Percentiles rank a stretch among this genome's conserved stretches.
Conservation (phyloP, 2,888 invertebrate genomes). For the Scaptodrosophila latifasciaeformis region DNA sequence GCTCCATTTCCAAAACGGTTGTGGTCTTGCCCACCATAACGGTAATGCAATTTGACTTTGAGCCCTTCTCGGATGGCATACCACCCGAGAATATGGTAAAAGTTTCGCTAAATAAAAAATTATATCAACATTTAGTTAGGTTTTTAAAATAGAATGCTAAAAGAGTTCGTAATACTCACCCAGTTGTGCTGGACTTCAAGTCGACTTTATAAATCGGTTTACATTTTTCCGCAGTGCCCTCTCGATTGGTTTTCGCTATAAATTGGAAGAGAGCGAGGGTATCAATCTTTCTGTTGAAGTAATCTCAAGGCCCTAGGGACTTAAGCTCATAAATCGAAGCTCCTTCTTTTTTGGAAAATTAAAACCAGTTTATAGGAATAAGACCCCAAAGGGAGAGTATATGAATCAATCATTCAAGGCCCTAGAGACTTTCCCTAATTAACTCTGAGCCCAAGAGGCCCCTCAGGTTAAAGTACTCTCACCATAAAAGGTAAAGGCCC, state of each 20-base stretch:
- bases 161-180: slow-evolving; percentile 39
- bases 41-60: slow-evolving; percentile 94
- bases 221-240: slow-evolving; percentile 94
- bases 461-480: no score
- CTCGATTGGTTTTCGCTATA: slow-evolving; percentile 87
- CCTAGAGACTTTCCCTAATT: no score
- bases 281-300: slow-evolving; percentile 2
- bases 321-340: slow-evolving; percentile 6
- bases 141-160: no score
- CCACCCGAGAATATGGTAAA: slow-evolving; percentile 98
- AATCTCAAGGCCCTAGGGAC: no score
- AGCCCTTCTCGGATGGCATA: slow-evolving; percentile 91
- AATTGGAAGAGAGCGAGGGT: slow-evolving; percentile 77
- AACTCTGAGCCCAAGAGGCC: no score
- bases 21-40: slow-evolving; percentile 97
- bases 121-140: neutral
- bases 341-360: slow-evolving; percentile 8
- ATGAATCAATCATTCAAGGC: neutral
- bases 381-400: slow-evolving; percentile 1
- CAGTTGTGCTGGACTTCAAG: slow-evolving; percentile 89
- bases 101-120: slow-evolving; percentile 82
- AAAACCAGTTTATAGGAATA: neutral
- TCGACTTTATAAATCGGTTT: slow-evolving; percentile 96
- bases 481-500: no score
- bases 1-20: slow-evolving; percentile 99